Evolutionary conservation across 2,888 invertebrate genomes (phyloP).

Genomic region (Agonopterix alstromeriana): DNA sequence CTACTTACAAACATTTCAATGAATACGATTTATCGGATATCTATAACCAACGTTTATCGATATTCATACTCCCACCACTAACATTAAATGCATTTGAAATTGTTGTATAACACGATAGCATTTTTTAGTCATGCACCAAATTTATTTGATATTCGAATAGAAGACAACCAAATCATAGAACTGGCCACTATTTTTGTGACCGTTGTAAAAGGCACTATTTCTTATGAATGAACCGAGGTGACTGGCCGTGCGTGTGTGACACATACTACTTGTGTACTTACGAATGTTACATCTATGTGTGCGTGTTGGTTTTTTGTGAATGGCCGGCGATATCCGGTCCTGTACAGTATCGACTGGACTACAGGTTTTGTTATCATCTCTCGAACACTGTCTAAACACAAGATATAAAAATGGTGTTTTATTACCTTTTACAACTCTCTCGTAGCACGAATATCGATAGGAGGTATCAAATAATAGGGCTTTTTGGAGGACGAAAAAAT

Average conservation of each 20-base stretch:
- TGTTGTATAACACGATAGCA: constrained; percentile 17
- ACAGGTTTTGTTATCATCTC: constrained; percentile 74
- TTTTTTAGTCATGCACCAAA: constrained; percentile 1
- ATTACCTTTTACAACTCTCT: constrained; percentile 64
- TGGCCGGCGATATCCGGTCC: constrained; percentile 73
- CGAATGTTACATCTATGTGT: constrained; percentile 29
- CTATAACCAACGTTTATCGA: not conserved
- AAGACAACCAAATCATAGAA: constrained; percentile 27
- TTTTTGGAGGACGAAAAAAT: constrained; percentile 36
- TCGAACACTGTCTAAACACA: constrained; percentile 70
- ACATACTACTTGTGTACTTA: constrained; percentile 31
- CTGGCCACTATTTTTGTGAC: constrained; percentile 47
- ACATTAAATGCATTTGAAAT: constrained; percentile 29
- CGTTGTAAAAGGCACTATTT: constrained; percentile 53
- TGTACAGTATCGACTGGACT: constrained; percentile 50
- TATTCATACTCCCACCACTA: constrained; percentile 25
- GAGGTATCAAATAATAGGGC: constrained; percentile 54
- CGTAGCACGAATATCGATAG: constrained; percentile 63
- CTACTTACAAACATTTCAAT: not conserved
- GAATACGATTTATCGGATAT: not conserved
- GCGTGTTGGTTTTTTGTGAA: constrained; percentile 68
- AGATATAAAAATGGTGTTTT: constrained; percentile 74
- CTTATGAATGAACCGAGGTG: constrained; percentile 67
- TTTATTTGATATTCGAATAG: constrained; percentile 19
- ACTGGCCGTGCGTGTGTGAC: constrained; percentile 38